Evolutionary conservation across 2,888 invertebrate species (phyloP).

Genomic region (Brachyptera putata): DNA sequence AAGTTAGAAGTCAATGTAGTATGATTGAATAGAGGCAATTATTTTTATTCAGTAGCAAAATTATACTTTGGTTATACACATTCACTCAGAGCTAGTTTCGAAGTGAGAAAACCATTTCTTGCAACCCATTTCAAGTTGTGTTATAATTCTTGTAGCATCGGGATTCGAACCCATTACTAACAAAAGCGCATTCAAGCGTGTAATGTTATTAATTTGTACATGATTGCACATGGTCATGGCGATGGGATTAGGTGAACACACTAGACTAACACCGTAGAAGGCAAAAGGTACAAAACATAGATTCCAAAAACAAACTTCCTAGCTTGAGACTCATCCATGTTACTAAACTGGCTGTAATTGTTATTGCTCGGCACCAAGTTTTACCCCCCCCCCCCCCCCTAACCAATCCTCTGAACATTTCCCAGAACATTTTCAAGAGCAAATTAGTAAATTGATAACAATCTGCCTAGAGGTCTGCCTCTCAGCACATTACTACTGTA

Average conservation of each 20-base stretch:
- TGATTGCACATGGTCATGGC: not conserved
- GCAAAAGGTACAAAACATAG: too few relatives aligned
- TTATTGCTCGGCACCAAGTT: slow-evolving; percentile 3
- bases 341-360: slow-evolving; percentile 15
- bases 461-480: not conserved
- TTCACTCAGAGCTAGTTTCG: too few relatives aligned
- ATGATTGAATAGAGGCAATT: too few relatives aligned
- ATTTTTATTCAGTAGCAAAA: too few relatives aligned
- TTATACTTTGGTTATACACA: too few relatives aligned
- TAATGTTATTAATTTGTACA: not conserved
- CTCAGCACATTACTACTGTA: too few relatives aligned
- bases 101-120: too few relatives aligned
- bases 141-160: too few relatives aligned
- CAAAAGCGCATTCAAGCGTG: not conserved
- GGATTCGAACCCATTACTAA: not conserved
- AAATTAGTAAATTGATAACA: slow-evolving; percentile 19
- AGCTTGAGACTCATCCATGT: slow-evolving; percentile 11
- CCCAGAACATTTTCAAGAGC: slow-evolving; percentile 9
- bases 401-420: not conserved
- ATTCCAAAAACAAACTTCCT: slow-evolving; percentile 2
- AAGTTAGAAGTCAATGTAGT: too few relatives aligned
- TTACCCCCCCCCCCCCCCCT: not conserved
- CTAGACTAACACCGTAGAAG: not conserved
- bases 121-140: too few relatives aligned
- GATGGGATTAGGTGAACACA: not conserved